phyloP scores from a whole-genome alignment of 2,888 invertebrate genomes.

The Mythimna albipuncta region DNA sequence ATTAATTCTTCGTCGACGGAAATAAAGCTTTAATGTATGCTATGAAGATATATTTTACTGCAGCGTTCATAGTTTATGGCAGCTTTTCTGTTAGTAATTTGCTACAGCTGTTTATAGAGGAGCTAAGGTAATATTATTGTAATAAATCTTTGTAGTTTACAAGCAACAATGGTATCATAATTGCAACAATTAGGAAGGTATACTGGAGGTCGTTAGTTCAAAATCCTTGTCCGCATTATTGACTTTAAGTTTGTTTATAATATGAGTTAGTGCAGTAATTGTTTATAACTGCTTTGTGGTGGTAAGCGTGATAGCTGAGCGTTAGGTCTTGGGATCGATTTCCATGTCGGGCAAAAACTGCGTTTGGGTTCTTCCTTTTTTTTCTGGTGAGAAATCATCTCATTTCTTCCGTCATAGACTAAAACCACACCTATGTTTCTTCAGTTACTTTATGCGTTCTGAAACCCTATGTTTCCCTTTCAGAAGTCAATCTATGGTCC shows the following conservation, averaged over 20 bases:
- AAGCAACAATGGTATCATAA: background rate
- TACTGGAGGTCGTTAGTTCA: constrained; percentile 6
- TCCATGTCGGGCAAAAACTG: too few relatives aligned
- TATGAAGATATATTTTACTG: constrained; percentile 27
- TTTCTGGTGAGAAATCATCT: too few relatives aligned
- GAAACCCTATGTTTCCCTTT: too few relatives aligned
- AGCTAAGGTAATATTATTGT: background rate
- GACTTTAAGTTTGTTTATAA: background rate
- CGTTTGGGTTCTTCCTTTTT: too few relatives aligned
- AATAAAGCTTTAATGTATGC: constrained; percentile 26
- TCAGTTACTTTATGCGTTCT: too few relatives aligned
- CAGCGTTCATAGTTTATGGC: background rate
- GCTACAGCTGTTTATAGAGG: constrained; percentile 21
- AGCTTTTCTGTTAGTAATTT: constrained; percentile 5
- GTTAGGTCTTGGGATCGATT: too few relatives aligned
- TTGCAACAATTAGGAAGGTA: constrained; percentile 1
- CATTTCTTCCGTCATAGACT: too few relatives aligned
- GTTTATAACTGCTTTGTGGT: too few relatives aligned
- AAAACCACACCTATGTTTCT: too few relatives aligned
- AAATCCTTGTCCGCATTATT: constrained; percentile 4
- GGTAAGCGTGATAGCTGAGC: too few relatives aligned
- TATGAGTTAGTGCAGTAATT: too few relatives aligned
- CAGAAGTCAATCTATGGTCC: too few relatives aligned
- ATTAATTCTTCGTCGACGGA: constrained; percentile 30
- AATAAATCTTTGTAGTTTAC: background rate